Evolutionary conservation across 2,113 vertebrate genomes (phyloP), one percentile per base, ranked within the genome.

Genomic region (Lipophrys pholis): DNA sequence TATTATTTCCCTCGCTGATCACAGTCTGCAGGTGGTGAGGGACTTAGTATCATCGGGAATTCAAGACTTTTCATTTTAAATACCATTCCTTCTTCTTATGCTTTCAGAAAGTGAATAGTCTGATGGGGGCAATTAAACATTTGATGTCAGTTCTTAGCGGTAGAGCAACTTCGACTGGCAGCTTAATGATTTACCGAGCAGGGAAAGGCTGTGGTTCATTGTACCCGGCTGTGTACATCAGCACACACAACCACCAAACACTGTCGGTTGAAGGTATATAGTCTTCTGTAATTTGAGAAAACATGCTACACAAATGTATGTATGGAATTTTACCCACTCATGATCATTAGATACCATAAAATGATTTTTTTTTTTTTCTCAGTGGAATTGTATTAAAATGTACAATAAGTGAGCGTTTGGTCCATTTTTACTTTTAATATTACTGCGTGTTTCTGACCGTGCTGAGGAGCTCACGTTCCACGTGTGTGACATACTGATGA

Each of bases 281-380:
- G 43, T 57, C 6, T 46, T 55, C 5, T 78, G 12, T 64, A 54
- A 11, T 64, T 78, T 63, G 63, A 41, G 51, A 48, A 52, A 65
- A 69, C 12, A 46, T 16, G 10, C 12, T 41, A 38, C 38, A 54
- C 17, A 46, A 10, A 16, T 3, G 0, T 60, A 30, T 30, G 21
- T 30, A 30, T 30, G 21, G 2, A 30, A 30, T 2, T 30, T 30
- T 30, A 30, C 21, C 21, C 21, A 30, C 21, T 30, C 4, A 30
- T 30, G 4, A 30, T 30, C 21, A 30, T 30, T 2, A 2, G 21
- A 30, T 30, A 4, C 21, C 2, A 30, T 30, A 30, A 30, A 30
- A 30, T n/a, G n/a, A n/a, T n/a, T n/a, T n/a, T n/a, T n/a, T n/a
- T n/a, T n/a, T n/a, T 30, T 30, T 30, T 4, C 21, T 30, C 21